Evolutionary conservation across 1,140 invertebrate genomes (phyloP), one percentile per base, ranked within the genome.

Genomic region (Acromyrmex charruanus): DNA sequence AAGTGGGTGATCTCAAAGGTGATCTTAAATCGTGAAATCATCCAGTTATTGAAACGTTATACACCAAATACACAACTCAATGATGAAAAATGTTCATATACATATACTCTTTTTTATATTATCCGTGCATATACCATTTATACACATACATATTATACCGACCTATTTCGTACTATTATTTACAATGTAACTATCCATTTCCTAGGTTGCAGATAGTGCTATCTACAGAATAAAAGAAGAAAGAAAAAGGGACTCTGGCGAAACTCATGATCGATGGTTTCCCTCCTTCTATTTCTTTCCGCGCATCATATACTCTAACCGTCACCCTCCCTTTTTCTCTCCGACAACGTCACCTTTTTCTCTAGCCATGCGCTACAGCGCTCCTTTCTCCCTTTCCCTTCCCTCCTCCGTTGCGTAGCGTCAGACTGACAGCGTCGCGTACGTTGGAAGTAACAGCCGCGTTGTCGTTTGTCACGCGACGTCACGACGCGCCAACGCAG

Each of bases 391-490:
- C 51, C 44, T 59, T 59, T 49, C 25, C 16, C 77, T 49, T 61
- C 25, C 14, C 21, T 14, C 25, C 69, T 4, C 21, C 49, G 35
- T 59, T 31, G 44, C 75, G 71, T 49, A 74, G 55, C 69, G 44
- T 84, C 69, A 49, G 39, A 58, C 55, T 84, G 80, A 84, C 80
- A 84, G 80, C 80, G 21, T 85, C 82, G 59, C 74, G 63, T 21
- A 49, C 63, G 71, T 44, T 79, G 59, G 31, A 87, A 69, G 77
- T 61, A 82, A 79, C 69, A 79, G 58, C 21, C 55, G n/a, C 75
- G 49, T 87, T 86, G 85, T 90, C 90, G 88, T 91, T 91, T 89
- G 90, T 92, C 88, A 92, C 82, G 82, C 77, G 49, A 87, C 68
- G 85, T 88, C 85, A 87, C 25, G 87, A 84, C 74, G 80, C 72